Conservation (phyloP, 2,888 invertebrate genomes). For the Pteria penguin region DNA sequence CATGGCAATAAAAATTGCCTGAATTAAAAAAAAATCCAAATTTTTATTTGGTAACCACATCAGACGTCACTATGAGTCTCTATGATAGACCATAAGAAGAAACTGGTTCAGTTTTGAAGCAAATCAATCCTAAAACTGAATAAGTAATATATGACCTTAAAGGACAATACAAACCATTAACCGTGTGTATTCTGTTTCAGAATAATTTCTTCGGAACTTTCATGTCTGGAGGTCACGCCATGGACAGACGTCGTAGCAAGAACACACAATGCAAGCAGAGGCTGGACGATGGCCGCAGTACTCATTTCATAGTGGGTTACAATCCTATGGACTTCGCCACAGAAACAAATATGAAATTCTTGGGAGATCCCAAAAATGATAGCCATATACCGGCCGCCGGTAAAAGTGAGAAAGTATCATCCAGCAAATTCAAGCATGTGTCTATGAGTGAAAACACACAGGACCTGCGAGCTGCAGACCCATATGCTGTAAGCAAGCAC, state of each 20-base stretch:
- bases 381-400: conserved; percentile 60
- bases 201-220: conserved; percentile 65
- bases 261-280: conserved; percentile 48
- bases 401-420: conserved; percentile 56
- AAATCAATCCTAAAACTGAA: too few species aligned
- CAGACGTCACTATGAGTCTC: too few species aligned
- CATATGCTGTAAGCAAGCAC: conserved; percentile 55
- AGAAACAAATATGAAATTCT: conserved; percentile 58
- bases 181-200: conserved; percentile 50
- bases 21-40: too few species aligned
- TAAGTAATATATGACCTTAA: too few species aligned
- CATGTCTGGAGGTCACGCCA: conserved; percentile 53
- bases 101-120: too few species aligned
- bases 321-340: conserved; percentile 57
- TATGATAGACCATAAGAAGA: too few species aligned
- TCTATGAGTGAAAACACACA: conserved; percentile 66
- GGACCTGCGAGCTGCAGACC: conserved; percentile 63
- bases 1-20: too few species aligned
- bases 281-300: conserved; percentile 53
- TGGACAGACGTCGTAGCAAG: conserved; percentile 48
- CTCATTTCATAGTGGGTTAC: conserved; percentile 69
- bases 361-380: conserved; percentile 56
- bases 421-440: conserved; percentile 58
- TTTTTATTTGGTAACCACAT: too few species aligned
- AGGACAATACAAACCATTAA: too few species aligned